phyloP scores from a whole-genome alignment of 2,113 vertebrate genomes.

The Ophthalmolycus amberensis region DNA sequence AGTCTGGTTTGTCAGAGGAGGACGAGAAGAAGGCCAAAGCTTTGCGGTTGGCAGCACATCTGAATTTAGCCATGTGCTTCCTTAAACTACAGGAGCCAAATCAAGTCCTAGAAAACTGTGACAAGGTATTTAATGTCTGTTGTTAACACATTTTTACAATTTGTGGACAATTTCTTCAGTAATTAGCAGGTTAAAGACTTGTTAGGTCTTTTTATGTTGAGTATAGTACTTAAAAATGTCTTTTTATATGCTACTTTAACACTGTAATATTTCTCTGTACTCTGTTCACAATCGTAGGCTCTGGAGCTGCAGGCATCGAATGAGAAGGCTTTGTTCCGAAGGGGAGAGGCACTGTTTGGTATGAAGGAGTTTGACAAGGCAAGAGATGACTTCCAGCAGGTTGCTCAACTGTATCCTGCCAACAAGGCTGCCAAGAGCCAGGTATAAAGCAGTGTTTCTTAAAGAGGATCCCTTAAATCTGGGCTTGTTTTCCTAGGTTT shows the following conservation, averaged over 20 bases:
- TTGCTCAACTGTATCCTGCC: constrained; percentile 92
- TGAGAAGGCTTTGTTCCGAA: constrained; percentile 96
- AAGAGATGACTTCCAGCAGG: constrained; percentile 90
- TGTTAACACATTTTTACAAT: background rate
- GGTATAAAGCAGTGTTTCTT: constrained; percentile 58
- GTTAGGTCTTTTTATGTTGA: background rate
- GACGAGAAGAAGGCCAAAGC: constrained; percentile 86
- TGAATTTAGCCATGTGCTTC: constrained; percentile 97
- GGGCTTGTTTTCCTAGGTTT: background rate
- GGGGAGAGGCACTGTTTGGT: constrained; percentile 90
- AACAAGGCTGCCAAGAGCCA: constrained; percentile 96
- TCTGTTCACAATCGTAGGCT: constrained; percentile 80
- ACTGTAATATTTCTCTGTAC: background rate
- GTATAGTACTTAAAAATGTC: background rate
- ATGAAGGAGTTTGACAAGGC: constrained; percentile 95
- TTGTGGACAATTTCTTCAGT: background rate
- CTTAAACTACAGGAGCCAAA: constrained; percentile 92
- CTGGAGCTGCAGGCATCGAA: constrained; percentile 89
- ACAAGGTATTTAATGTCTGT: constrained; percentile 88
- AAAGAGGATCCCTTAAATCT: background rate
- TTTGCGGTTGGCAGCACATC: constrained; percentile 91
- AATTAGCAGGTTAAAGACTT: background rate
- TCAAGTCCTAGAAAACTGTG: constrained; percentile 91
- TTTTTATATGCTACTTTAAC: background rate
- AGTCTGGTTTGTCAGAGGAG: constrained; percentile 85